Evolutionary conservation across 1,140 invertebrate species (phyloP).

Genomic region (Limonius californicus): DNA sequence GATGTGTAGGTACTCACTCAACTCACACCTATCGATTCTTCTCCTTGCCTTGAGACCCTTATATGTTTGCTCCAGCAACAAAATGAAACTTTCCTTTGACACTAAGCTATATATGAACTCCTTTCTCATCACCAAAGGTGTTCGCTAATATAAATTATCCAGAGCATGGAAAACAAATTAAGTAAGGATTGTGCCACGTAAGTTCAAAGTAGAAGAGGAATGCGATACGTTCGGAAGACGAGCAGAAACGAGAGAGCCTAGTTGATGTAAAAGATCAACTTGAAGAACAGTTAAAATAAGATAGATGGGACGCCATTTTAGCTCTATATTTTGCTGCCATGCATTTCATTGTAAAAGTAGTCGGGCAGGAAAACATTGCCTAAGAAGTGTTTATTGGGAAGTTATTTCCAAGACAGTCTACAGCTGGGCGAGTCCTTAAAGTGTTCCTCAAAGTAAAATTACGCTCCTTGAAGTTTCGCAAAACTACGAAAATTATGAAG

Average conservation of each 20-base stretch:
- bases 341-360: conserved; percentile 42
- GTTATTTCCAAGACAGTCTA: background rate
- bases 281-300: conserved; percentile 45
- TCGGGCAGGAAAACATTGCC: conserved; percentile 17
- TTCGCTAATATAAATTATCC: conserved; percentile 44
- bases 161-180: conserved; percentile 41
- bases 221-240: background rate
- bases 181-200: conserved; percentile 8
- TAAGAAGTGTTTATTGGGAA: conserved; percentile 20
- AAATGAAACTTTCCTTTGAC: conserved; percentile 45
- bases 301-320: conserved; percentile 45
- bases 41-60: background rate
- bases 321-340: conserved; percentile 39
- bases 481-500: conserved; percentile 42
- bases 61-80: conserved; percentile 25
- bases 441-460: conserved; percentile 45
- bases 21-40: background rate
- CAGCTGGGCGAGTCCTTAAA: conserved; percentile 26
- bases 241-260: background rate
- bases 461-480: conserved; percentile 39
- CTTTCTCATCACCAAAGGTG: conserved; percentile 42
- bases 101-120: conserved; percentile 38
- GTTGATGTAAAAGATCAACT: conserved; percentile 25
- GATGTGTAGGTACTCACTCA: background rate
- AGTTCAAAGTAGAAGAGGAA: background rate